phyloP scores from a whole-genome alignment of 2,113 vertebrate genomes.

The Eonycteris spelaea region DNA sequence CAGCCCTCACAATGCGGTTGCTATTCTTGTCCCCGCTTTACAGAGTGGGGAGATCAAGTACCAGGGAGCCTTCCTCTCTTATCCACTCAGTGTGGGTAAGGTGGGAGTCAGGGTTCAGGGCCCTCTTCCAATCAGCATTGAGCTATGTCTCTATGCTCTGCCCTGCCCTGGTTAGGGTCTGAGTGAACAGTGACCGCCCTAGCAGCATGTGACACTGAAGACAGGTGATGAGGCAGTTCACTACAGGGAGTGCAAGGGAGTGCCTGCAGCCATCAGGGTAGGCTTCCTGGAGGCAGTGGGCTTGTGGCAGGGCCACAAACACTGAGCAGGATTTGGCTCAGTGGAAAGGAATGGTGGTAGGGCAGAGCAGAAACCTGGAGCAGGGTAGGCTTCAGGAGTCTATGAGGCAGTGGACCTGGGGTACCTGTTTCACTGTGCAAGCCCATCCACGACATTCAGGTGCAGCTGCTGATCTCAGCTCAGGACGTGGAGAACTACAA shows the following conservation, averaged over 20 bases:
- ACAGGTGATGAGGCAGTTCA: background rate
- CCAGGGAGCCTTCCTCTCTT: background rate
- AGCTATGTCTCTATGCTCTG: background rate
- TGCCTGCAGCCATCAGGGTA: background rate
- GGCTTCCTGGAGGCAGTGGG: background rate
- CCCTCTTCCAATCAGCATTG: background rate
- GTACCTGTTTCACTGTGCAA: rapidly evolving
- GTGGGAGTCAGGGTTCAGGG: background rate
- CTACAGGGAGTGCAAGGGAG: background rate
- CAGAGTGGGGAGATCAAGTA: background rate
- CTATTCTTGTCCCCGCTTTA: rapidly evolving
- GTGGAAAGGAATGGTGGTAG: background rate
- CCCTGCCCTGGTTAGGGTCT: background rate
- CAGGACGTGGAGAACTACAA: conserved; percentile 99
- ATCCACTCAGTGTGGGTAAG: background rate
- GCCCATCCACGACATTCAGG: conserved; percentile 77
- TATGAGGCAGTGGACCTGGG: rapidly evolving
- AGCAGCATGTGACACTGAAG: background rate
- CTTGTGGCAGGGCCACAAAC: background rate
- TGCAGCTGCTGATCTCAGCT: conserved; percentile 94
- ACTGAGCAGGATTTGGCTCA: background rate
- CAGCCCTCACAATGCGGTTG: rapidly evolving
- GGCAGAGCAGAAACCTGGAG: too few species aligned
- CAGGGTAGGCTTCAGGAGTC: background rate
- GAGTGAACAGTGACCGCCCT: background rate